Evolutionary conservation across 2,888 invertebrate genomes (phyloP).

Genomic region (Hydrotaea diabolus): DNA sequence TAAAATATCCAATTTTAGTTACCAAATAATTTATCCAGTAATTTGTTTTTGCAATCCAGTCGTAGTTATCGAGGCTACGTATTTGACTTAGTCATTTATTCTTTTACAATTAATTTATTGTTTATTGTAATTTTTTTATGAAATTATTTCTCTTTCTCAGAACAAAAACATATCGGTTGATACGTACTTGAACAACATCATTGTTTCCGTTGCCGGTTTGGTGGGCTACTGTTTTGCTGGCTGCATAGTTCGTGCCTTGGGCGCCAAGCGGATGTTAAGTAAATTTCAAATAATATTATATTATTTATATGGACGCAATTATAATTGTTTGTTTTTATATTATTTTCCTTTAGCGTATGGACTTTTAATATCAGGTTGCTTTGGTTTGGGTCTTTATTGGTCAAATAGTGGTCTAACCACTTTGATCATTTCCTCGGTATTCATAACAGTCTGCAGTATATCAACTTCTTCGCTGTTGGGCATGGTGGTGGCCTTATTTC

Average conservation of each 20-base stretch:
- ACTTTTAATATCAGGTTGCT: slow-evolving; percentile 81
- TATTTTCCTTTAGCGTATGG: slow-evolving; percentile 76
- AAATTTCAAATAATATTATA: slow-evolving; percentile 70
- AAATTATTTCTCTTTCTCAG: slow-evolving; percentile 64
- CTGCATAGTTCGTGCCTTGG: slow-evolving; percentile 81
- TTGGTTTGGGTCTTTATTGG: slow-evolving; percentile 83
- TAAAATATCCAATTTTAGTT: too few relatives aligned
- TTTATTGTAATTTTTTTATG: too few relatives aligned
- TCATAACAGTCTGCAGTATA: slow-evolving; percentile 79
- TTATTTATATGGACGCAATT: too few relatives aligned
- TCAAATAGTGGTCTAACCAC: slow-evolving; percentile 82
- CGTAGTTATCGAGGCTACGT: too few relatives aligned
- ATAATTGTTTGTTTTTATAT: background rate
- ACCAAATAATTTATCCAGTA: too few relatives aligned
- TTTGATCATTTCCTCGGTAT: slow-evolving; percentile 82
- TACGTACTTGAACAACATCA: slow-evolving; percentile 87
- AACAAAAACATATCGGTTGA: slow-evolving; percentile 82
- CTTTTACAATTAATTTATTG: too few relatives aligned
- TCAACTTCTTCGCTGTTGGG: slow-evolving; percentile 77
- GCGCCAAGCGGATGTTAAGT: slow-evolving; percentile 83
- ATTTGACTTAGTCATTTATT: too few relatives aligned
- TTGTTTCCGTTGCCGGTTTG: slow-evolving; percentile 85
- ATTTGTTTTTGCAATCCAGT: too few relatives aligned
- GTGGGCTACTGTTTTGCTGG: slow-evolving; percentile 85
- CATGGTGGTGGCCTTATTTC: slow-evolving; percentile 76